These are phyloP conservation scores for Cerastis rubricosa DNA, from an alignment of 2,888 invertebrate genomes.

Conservation along the genomic window DNA sequence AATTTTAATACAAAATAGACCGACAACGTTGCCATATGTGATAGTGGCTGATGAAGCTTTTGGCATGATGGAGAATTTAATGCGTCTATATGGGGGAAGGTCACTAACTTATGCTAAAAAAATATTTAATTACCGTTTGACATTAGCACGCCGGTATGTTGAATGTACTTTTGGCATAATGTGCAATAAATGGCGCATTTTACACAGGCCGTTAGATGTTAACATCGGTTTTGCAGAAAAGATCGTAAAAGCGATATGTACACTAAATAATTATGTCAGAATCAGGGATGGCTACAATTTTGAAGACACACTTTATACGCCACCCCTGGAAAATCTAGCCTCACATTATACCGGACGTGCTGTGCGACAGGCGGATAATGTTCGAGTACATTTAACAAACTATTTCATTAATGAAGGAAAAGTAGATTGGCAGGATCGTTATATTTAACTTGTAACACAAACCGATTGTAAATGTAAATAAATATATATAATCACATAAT, in stretches of 20 bases:
- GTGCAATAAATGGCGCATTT: constrained; percentile 62
- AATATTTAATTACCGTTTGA: constrained; percentile 46
- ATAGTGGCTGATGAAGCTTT: constrained; percentile 61
- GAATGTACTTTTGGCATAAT: constrained; percentile 51
- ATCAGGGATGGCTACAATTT: constrained; percentile 62
- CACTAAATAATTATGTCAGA: constrained; percentile 61
- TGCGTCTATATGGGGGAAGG: constrained; percentile 58
- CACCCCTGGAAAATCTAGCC: constrained; percentile 55
- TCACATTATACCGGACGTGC: constrained; percentile 58
- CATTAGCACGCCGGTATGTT: constrained; percentile 51
- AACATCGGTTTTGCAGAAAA: constrained; percentile 51
- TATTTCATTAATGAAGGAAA: constrained; percentile 56
- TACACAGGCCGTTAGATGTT: constrained; percentile 59
- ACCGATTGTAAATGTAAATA: constrained; percentile 32
- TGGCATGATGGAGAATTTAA: constrained; percentile 58
- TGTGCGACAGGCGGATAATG: constrained; percentile 57
- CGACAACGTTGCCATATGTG: constrained; percentile 55
- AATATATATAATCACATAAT: constrained; percentile 38
- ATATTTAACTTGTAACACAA: constrained; percentile 57
- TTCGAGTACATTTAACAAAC: constrained; percentile 56
- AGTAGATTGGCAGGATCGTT: constrained; percentile 51
- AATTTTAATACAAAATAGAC: constrained; percentile 55
- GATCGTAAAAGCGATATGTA: constrained; percentile 52
- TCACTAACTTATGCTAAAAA: constrained; percentile 49
- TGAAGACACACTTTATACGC: constrained; percentile 50